Base-by-base conservation (phyloP, 1,140 invertebrate species). In the Scaptomyza hsui region DNA sequence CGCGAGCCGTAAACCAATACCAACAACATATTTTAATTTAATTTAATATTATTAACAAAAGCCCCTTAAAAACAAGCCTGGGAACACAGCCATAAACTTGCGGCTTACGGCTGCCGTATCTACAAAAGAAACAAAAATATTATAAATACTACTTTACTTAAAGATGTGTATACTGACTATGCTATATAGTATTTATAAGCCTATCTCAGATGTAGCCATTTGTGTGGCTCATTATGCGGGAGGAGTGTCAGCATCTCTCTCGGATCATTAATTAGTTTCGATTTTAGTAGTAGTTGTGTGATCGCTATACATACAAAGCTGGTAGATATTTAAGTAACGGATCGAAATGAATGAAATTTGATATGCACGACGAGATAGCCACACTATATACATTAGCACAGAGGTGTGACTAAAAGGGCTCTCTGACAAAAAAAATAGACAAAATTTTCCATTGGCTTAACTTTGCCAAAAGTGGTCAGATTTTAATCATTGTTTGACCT, bases 41-140 rank as follows among this genome's bases (percentile, higher is more conserved):
- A 88, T 88, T 88, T 88, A 88, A 88, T 88, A 88, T 82, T 82
- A 88, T 88, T 88, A 88, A 88, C 82, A 88, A 86, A 86, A 75
- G 82, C 72, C 47, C 24, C 59, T 51, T 39, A 59, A 65, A 72
- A 61, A 75, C 72, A 65, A 63, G 72, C 78, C 78, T 86, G 82
- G 85, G 82, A 86, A 86, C 82, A 86, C 47, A 70, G 45, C 67
- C 56, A 81, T 74, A 78, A 86, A 89, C 65, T 60, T 67, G 69
- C 64, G 55, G 55, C 76, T 69, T 62, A 75, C 51, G 29, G 52
- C 62, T 71, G 62, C 62, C 53, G 57, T 52, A 72, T 45, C 26
- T 44, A 42, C 42, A 35, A 41, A 49, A 39, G 21, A 57, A 67
- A 32, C 48, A 48, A 62, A 72, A 56, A 63, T 57, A 60, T 9